Evolutionary conservation across 2,797 vertebrate genomes (phyloP), one percentile per base, ranked within the genome.

Genomic region (Acipenser ruthenus): DNA sequence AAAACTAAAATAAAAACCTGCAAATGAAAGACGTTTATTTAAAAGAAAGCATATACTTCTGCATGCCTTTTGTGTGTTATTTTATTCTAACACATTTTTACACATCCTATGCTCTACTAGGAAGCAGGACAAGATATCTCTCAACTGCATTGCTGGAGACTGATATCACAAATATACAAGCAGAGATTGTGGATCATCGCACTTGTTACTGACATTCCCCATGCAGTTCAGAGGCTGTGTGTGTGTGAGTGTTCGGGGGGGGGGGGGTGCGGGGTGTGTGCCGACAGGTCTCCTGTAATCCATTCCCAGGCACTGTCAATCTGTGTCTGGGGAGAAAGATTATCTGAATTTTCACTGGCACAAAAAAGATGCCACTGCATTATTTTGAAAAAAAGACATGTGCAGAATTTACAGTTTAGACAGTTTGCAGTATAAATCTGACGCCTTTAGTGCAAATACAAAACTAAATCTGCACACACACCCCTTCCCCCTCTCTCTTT

Each of bases 111-210:
- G 67, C 65, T 61, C 68, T 70, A 79, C 78, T 63, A 55, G 65
- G 60, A 79, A 73, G 76, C 75, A 75, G 76, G 70, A 71, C 73
- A 68, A 73, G 59, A 48, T 65, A 8, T 69, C 78, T 79, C 70
- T 71, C 70, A 50, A 72, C 63, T 59, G 49, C 62, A 77, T 71
- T 63, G 69, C 53, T 78, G 73, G 62, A 84, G 79, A 79, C 67
- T 77, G 80, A 80, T 77, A 79, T 71, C 76, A 82, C 82, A 87
- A 80, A 78, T 80, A 81, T 76, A 79, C 77, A 80, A 77, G 76
- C 79, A 65, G 67, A 71, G 68, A 70, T 47, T 55, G 47, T 77
- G 70, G 74, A 72, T 75, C 71, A 55, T 80, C 50, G 75, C 64
- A 70, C 68, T 73, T n/a, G 69, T 8, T 50, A 8, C 60, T 56